These are phyloP conservation scores for Muntiacus muntjak DNA, from an alignment of 2,113 vertebrate genomes.

Conservation along the genomic window DNA sequence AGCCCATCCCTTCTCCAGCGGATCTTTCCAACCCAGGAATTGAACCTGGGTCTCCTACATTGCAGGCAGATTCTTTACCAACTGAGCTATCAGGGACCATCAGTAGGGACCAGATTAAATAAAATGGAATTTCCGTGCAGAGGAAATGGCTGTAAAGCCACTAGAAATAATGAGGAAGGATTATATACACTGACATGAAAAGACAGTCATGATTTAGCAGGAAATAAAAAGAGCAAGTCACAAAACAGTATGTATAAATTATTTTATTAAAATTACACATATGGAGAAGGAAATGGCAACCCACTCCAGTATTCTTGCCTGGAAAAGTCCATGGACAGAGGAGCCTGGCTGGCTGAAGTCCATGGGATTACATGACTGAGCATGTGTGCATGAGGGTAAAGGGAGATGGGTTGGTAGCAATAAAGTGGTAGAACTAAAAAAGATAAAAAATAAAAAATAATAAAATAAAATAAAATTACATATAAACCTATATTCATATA, in stretches of 20 bases:
- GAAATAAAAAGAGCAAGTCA: neutral
- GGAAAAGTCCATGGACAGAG: too few species aligned
- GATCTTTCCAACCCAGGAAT: neutral
- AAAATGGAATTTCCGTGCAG: neutral
- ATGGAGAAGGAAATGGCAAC: neutral
- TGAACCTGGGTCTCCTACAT: neutral
- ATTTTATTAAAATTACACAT: neutral
- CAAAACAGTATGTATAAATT: neutral
- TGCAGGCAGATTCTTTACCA: neutral
- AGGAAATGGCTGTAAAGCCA: neutral
- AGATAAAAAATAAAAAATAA: too few species aligned
- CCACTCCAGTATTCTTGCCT: too few species aligned
- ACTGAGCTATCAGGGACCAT: neutral
- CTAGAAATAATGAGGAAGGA: neutral
- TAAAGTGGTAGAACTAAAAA: too few species aligned
- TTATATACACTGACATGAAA: neutral
- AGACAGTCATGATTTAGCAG: neutral
- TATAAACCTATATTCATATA: neutral
- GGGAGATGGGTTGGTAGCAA: too few species aligned
- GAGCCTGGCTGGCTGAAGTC: too few species aligned
- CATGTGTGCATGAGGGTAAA: too few species aligned
- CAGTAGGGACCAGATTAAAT: neutral
- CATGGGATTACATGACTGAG: too few species aligned
- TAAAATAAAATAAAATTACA: neutral
- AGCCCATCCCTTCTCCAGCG: neutral